Evolutionary conservation across 2,888 invertebrate species (phyloP), one percentile per base, ranked within the genome.

Genomic region (Pollenia amentaria): DNA sequence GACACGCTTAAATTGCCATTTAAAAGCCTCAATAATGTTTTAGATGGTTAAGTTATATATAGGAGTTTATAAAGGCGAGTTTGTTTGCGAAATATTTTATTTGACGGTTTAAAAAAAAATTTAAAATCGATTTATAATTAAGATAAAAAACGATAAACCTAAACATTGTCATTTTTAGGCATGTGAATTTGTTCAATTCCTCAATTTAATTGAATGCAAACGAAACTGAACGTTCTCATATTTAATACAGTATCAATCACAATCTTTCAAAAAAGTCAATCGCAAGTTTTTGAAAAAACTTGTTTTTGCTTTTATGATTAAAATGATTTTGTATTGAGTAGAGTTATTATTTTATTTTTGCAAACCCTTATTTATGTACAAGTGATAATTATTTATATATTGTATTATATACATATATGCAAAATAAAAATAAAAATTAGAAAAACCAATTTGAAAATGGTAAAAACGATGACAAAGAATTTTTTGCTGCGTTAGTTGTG

Each of bases 361-460:
- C 8, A 40, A 14, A 40, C 38, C 9, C 48, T 14, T 48, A 48
- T 11, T 18, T 48, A 48, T 11, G 16, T 44, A 60, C 21, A 57
- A 55, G 46, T 44, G 3, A 3, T 38, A n/a, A 29, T 14, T 11
- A 40, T 60, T 38, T n/a, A 14, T 60, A 60, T 10, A 51, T 12
- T 38, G 29, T 29, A 29, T 29, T 29, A 29, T 29, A 51, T 51
- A 40, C 10, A 40, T 38, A 62, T 60, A 60, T 9, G 29, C n/a
- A 38, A 12, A 44, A 6, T 53, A 65, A 72, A 69, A 73, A 18
- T 14, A 40, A 48, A 53, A 76, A 44, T 88, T 88, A 89, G 80
- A 89, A 89, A 77, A 89, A 89, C 84, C 87, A 88, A 89, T 89
- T 89, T 53, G 89, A 89, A 76, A 89, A 88, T 64, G 88, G 89